Percentiles rank a stretch among this genome's conserved stretches.
These are phyloP conservation scores for Nothoprocta perdicaria DNA, from an alignment of 2,113 vertebrate genomes.

Conservation along the genomic window DNA sequence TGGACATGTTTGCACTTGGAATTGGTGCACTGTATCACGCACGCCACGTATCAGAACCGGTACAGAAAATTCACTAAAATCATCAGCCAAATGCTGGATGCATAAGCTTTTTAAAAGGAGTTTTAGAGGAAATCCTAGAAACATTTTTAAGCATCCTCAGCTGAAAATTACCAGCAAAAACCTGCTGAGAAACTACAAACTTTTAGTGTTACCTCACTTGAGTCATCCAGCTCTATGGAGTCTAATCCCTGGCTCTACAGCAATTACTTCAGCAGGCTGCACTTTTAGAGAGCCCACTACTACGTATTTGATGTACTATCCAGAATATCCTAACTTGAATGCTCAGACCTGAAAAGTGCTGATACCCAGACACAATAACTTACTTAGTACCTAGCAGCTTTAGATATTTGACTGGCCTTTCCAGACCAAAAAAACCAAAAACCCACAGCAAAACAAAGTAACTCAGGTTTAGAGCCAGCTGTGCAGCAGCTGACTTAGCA, in stretches of 20 bases:
- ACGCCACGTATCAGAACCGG: not conserved
- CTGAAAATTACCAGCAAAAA: not conserved
- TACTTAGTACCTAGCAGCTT: rapidly evolving
- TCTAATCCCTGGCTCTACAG: not conserved
- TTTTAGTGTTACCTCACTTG: not conserved
- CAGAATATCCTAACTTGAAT: not conserved
- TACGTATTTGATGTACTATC: rapidly evolving
- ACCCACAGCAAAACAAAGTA: not conserved
- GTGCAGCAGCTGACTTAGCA: not conserved
- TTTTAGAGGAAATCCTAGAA: not conserved
- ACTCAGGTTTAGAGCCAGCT: not conserved
- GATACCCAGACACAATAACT: rapidly evolving
- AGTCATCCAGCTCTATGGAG: not conserved
- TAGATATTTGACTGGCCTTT: not conserved
- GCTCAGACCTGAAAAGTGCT: rapidly evolving
- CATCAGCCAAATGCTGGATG: not conserved
- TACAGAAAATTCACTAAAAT: not conserved
- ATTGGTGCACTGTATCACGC: rapidly evolving
- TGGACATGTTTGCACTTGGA: not conserved
- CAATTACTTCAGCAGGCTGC: not conserved
- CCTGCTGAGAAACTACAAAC: rapidly evolving
- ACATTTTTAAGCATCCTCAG: not conserved
- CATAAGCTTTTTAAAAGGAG: not conserved
- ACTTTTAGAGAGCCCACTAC: rapidly evolving
- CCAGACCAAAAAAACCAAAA: not conserved